phyloP scores from a whole-genome alignment of 1,140 invertebrate genomes.

The Stenopsyche tienmushanensis region DNA sequence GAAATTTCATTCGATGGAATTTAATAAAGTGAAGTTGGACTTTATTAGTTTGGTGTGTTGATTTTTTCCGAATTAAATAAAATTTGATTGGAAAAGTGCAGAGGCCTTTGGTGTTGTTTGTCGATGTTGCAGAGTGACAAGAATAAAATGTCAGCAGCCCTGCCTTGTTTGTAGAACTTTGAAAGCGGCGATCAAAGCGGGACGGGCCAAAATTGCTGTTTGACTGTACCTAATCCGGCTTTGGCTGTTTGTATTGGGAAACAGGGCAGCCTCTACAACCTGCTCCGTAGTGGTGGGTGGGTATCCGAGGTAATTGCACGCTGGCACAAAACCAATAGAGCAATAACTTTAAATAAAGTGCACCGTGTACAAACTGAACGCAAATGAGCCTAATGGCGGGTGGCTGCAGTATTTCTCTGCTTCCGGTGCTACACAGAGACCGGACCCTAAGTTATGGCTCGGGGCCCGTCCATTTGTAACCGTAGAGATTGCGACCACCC shows the following conservation, averaged over 20 bases:
- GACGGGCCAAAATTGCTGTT: slow-evolving; percentile 12
- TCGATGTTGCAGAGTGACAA: neutral
- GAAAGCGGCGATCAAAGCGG: slow-evolving; percentile 3
- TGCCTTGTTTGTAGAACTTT: slow-evolving; percentile 2
- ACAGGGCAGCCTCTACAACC: no score
- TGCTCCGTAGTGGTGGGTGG: no score
- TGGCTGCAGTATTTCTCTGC: slow-evolving; percentile 27
- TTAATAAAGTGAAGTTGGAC: no score
- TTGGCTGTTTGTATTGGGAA: neutral
- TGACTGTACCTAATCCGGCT: slow-evolving; percentile 16
- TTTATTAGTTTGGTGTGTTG: no score
- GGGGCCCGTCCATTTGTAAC: slow-evolving; percentile 8
- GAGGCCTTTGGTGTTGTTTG: no score
- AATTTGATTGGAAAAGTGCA: no score
- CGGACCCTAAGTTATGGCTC: slow-evolving; percentile 22
- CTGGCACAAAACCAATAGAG: slow-evolving; percentile 32
- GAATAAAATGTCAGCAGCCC: neutral
- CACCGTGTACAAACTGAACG: slow-evolving; percentile 32
- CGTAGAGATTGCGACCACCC: neutral
- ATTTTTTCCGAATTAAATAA: no score
- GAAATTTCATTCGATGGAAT: no score
- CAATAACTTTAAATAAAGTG: slow-evolving; percentile 39
- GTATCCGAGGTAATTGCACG: slow-evolving; percentile 19
- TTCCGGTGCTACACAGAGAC: neutral
- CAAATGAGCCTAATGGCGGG: slow-evolving; percentile 40